These are phyloP conservation scores for Drosophila cyrtoloma DNA, from an alignment of 2,888 invertebrate genomes.

Conservation along the genomic window DNA sequence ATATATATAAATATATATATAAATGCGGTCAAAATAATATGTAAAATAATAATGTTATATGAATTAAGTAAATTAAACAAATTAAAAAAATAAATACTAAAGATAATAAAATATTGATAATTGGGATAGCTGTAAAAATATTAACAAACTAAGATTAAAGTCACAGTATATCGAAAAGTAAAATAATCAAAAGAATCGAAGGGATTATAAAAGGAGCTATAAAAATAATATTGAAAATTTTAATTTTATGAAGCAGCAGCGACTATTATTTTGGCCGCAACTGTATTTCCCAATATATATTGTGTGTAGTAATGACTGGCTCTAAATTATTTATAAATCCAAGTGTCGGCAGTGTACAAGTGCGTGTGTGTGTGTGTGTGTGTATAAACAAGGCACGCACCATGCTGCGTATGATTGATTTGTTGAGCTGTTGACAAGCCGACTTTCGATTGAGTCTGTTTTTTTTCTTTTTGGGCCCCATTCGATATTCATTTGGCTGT, in stretches of 20 bases:
- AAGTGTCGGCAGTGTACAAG: conserved; percentile 53
- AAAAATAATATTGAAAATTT: neutral
- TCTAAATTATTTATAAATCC: conserved; percentile 68
- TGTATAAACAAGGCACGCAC: conserved; percentile 48
- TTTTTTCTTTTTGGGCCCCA: neutral
- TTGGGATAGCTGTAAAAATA: neutral
- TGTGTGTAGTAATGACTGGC: conserved; percentile 49
- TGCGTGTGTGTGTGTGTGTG: neutral
- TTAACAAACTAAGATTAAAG: neutral
- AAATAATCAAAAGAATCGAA: neutral
- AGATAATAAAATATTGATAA: neutral
- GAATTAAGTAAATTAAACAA: neutral
- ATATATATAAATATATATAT: neutral
- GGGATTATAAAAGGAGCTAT: neutral
- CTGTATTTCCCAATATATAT: neutral
- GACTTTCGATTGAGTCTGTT: conserved; percentile 20
- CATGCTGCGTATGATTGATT: conserved; percentile 76
- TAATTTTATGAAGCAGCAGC: neutral
- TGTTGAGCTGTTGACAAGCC: conserved; percentile 75
- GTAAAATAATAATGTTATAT: too few relatives aligned
- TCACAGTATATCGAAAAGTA: neutral
- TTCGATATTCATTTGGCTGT: conserved; percentile 1
- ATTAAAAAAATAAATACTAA: neutral
- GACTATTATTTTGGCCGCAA: neutral
- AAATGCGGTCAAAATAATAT: neutral